phyloP scores from a whole-genome alignment of 30 jellyfish, hydroid and myxozoan genomes.

The Pelagia noctiluca region DNA sequence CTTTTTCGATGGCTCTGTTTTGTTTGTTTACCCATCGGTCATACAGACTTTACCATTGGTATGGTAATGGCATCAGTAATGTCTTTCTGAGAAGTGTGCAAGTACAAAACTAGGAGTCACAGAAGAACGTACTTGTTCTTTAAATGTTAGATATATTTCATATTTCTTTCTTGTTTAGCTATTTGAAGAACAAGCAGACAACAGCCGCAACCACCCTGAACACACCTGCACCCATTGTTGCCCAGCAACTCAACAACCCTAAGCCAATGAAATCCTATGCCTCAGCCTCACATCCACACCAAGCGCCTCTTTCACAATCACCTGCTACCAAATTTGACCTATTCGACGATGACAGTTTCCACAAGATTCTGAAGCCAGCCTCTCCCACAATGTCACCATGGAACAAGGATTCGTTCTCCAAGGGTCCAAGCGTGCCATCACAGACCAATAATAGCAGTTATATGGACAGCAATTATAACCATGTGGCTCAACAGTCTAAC shows the following conservation, averaged over 20 bases:
- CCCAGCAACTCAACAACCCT: constrained; percentile 59
- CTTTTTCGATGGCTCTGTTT: too few relatives aligned
- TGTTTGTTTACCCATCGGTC: too few relatives aligned
- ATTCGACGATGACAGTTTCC: constrained; percentile 51
- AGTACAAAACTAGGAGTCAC: too few relatives aligned
- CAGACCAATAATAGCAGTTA: constrained; percentile 3
- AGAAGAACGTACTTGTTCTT: too few relatives aligned
- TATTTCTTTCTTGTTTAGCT: constrained; percentile 16
- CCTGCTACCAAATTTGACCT: constrained; percentile 60
- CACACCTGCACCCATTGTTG: constrained; percentile 55
- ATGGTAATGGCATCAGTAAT: too few relatives aligned
- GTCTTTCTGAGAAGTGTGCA: too few relatives aligned
- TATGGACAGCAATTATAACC: constrained; percentile 56
- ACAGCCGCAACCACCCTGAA: constrained; percentile 40
- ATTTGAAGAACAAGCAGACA: constrained; percentile 67
- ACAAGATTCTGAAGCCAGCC: constrained; percentile 43
- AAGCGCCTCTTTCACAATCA: constrained; percentile 25
- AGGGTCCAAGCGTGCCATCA: constrained; percentile 2
- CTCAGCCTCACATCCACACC: constrained; percentile 54
- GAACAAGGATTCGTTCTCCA: constrained; percentile 50
- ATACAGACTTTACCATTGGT: too few relatives aligned
- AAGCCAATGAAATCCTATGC: constrained; percentile 57
- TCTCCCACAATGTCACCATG: constrained; percentile 57
- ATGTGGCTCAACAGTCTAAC: constrained; percentile 54
- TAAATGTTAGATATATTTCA: not conserved